Conservation (phyloP, 2,797 vertebrate genomes). For the Siniperca obscura region DNA sequence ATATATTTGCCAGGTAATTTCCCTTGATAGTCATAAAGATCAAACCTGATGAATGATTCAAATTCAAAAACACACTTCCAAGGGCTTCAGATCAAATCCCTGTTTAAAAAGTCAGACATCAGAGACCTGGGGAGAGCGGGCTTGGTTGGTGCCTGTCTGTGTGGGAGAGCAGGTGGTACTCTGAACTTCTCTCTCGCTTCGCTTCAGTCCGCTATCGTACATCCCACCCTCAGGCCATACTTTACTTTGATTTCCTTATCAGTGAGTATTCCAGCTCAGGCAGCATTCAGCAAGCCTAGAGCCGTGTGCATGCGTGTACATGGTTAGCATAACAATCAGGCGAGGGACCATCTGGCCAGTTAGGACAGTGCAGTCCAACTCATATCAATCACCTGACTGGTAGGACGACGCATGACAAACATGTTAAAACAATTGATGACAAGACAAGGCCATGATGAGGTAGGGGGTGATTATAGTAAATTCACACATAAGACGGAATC, state of each 20-base stretch:
- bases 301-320: conserved; percentile 33
- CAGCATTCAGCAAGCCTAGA: conserved; percentile 34
- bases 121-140: conserved; percentile 30
- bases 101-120: conserved; percentile 65
- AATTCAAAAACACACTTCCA: conserved; percentile 62
- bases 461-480: background rate
- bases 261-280: conserved; percentile 51
- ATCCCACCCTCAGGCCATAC: conserved; percentile 62
- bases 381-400: conserved; percentile 16
- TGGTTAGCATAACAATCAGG: conserved; percentile 50
- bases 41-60: conserved; percentile 63
- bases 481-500: background rate
- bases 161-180: conserved; percentile 62
- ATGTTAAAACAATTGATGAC: background rate
- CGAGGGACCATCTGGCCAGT: conserved; percentile 35
- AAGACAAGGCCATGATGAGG: background rate
- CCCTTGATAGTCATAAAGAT: conserved; percentile 53
- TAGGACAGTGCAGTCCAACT: conserved; percentile 20
- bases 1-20: conserved; percentile 58
- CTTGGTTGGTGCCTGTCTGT: conserved; percentile 31
- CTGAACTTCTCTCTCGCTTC: conserved; percentile 48
- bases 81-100: conserved; percentile 63
- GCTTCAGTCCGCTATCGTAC: conserved; percentile 34
- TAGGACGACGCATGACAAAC: background rate
- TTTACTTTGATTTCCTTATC: conserved; percentile 72